Base-by-base conservation (phyloP, 2,113 vertebrate species). In the Mystacornis crossleyi region DNA sequence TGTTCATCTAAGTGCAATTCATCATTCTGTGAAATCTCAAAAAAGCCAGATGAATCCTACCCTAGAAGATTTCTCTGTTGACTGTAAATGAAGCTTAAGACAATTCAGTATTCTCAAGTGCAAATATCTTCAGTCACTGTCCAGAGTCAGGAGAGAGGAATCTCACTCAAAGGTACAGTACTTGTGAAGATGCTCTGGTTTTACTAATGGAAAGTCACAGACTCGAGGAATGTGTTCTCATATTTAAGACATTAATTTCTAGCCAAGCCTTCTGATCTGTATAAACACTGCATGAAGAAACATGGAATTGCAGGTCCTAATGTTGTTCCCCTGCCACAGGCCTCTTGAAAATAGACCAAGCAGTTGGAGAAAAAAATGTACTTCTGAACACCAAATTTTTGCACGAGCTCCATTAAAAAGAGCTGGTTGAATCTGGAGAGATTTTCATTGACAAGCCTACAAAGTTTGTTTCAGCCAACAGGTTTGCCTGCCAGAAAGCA, bases 1-100 rank as follows among this genome's bases (percentile, higher is more conserved):
- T 42, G 45, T 69, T 93, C 66, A 72, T 64, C 50, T 92, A 93
- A 94, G 90, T 83, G 85, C 82, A 93, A 88, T 93, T 95, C 58
- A 92, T 96, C 54, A 77, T 83, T 90, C 83, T 80, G 33, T 65
- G 78, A 88, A 83, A 61, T 86, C 58, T 83, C 58, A 80, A 34
- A 74, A 58, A 91, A 36, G 4, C 54, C 58, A 2, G 10, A 88
- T 85, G 53, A 42, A 82, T 93, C 53, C 72, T 23, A 80, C 31
- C 31, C 48, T 50, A 53, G 45, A 75, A 74, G 14, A 77, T 82
- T 93, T 73, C 66, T 80, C 61, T 50, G 48, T 14, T 74, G 50
- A 58, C 51, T 86, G 57, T n/a, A 93, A 87, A 67, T 38, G 65
- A 87, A 87, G 33, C 9, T 74, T 64, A 51, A 77, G 55, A 53